These are phyloP conservation scores for Aphelocoma californica DNA, from an alignment of 2,797 vertebrate species.

Conservation along the genomic window DNA sequence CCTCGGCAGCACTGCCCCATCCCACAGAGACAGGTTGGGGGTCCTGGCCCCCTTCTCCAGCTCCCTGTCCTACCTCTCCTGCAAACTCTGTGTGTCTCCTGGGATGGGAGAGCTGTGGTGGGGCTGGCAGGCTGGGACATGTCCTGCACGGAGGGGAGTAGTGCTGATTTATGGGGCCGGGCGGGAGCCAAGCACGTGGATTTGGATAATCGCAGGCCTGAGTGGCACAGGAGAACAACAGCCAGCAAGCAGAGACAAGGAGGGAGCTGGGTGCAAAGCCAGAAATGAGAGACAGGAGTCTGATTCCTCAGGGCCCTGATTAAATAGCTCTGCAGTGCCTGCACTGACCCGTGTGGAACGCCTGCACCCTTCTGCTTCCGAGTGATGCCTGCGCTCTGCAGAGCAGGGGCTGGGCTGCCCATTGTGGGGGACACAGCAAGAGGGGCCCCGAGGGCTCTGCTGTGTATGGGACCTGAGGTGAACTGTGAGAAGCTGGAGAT, in stretches of 20 bases:
- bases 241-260: constrained; percentile 1
- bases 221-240: background rate
- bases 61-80: background rate
- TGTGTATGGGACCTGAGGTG: rapidly evolving
- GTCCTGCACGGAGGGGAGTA: background rate
- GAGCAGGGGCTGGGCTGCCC: background rate
- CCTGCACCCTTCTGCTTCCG: rapidly evolving
- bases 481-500: background rate
- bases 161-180: background rate
- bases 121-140: background rate
- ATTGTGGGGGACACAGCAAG: rapidly evolving
- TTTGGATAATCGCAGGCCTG: background rate
- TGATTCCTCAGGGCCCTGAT: background rate
- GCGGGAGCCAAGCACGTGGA: background rate
- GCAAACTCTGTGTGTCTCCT: background rate
- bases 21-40: rapidly evolving
- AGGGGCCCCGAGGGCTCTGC: background rate
- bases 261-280: background rate
- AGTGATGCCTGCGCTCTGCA: rapidly evolving
- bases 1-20: rapidly evolving
- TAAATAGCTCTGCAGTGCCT: background rate
- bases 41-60: background rate
- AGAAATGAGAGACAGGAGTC: background rate
- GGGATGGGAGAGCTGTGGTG: background rate
- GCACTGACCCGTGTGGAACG: rapidly evolving